Conservation (phyloP, 2,113 vertebrate species). For the Acanthisitta chloris region DNA sequence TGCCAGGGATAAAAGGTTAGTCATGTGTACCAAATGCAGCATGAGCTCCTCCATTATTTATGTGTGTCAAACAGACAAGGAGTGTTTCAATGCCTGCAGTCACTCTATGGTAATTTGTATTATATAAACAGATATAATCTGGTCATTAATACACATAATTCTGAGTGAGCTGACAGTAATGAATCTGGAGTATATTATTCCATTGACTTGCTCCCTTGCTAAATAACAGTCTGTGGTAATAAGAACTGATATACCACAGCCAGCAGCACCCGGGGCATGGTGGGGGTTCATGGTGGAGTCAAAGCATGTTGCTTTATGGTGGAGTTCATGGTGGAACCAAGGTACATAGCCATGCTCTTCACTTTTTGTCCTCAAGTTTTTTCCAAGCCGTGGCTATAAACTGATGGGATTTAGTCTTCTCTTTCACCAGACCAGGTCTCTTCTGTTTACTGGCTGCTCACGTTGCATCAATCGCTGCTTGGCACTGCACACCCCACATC, state of each 20-base stretch:
- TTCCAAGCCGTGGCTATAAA: background rate
- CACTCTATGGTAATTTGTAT: conserved; percentile 53
- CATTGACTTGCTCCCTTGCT: background rate
- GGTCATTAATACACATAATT: conserved; percentile 70
- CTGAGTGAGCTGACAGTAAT: conserved; percentile 61
- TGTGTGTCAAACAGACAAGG: conserved; percentile 55
- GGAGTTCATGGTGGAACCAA: background rate
- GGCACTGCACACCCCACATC: background rate
- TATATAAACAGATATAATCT: conserved; percentile 66
- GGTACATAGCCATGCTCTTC: background rate
- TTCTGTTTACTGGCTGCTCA: background rate
- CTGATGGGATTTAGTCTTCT: background rate
- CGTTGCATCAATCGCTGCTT: background rate
- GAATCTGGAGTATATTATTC: conserved; percentile 13
- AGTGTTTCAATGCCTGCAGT: conserved; percentile 48
- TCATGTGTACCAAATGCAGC: conserved; percentile 62
- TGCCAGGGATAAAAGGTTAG: conserved; percentile 57
- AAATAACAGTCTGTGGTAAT: background rate
- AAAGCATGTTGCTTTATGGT: background rate
- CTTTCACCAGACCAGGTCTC: background rate
- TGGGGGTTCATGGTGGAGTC: background rate
- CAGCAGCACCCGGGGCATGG: background rate
- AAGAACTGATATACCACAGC: background rate
- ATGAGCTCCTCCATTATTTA: conserved; percentile 65
- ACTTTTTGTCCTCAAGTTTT: background rate